Conservation (phyloP, 2,888 invertebrate genomes). For the Blastobasis adustella region DNA sequence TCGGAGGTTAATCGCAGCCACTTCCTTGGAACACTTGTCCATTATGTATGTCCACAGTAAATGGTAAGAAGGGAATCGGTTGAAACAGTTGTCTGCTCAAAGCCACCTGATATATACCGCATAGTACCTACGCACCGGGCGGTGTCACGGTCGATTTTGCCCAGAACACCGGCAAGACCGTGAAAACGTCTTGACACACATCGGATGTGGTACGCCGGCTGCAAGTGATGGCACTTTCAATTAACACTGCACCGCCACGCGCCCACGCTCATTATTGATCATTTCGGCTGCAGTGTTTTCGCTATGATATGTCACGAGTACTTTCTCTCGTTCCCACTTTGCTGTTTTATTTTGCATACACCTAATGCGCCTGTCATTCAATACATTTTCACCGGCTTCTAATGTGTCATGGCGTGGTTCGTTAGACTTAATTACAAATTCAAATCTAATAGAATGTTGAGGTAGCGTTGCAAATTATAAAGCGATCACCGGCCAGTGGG, state of each 20-base stretch:
- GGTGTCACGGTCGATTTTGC: slow-evolving; percentile 52
- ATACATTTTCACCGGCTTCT: slow-evolving; percentile 49
- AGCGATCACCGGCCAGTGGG: slow-evolving; percentile 31
- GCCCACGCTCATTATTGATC: slow-evolving; percentile 47
- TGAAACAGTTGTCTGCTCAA: slow-evolving; percentile 22
- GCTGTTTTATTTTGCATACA: slow-evolving; percentile 33
- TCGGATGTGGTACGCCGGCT: slow-evolving; percentile 49
- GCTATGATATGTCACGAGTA: slow-evolving; percentile 44
- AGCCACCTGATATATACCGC: slow-evolving; percentile 25
- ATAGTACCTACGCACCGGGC: slow-evolving; percentile 22
- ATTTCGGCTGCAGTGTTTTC: slow-evolving; percentile 53
- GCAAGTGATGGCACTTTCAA: slow-evolving; percentile 67
- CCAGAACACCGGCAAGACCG: slow-evolving; percentile 50
- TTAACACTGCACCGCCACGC: slow-evolving; percentile 55
- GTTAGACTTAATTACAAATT: slow-evolving; percentile 59
- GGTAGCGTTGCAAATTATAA: slow-evolving; percentile 48
- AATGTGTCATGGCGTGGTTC: slow-evolving; percentile 44
- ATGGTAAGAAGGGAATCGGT: background rate
- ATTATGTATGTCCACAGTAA: too few species aligned
- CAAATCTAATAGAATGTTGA: slow-evolving; percentile 41
- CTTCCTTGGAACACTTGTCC: too few species aligned
- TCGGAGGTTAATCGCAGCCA: background rate
- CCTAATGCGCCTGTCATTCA: slow-evolving; percentile 54
- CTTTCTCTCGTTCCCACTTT: slow-evolving; percentile 60
- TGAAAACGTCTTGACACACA: slow-evolving; percentile 66